A percentile compares a stretch with the other conserved stretches of the same genome.
phyloP scores from a whole-genome alignment of 2,113 vertebrate species.

The Casuarius casuarius region DNA sequence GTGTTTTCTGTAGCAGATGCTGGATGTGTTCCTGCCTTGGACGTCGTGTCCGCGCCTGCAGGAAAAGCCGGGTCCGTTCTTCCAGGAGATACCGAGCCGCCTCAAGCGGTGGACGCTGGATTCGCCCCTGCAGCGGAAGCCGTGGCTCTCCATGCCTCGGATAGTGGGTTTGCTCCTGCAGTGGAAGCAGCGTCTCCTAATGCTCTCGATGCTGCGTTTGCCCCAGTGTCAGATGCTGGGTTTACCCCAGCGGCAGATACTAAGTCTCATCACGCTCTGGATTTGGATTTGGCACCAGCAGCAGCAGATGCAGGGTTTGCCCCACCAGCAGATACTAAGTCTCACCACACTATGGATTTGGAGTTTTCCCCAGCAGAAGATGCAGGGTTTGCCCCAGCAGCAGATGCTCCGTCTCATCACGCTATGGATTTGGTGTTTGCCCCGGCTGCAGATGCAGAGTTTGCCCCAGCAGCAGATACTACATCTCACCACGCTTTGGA shows the following conservation, averaged over 20 bases:
- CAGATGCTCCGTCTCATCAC: too few relatives aligned
- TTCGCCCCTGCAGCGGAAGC: not conserved
- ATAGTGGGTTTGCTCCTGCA: not conserved
- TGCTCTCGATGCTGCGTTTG: rapidly evolving
- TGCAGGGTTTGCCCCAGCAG: too few relatives aligned
- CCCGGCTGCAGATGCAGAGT: too few relatives aligned
- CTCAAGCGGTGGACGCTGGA: not conserved
- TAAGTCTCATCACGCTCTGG: rapidly evolving
- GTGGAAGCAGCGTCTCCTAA: not conserved
- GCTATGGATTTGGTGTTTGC: not conserved
- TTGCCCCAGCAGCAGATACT: not conserved
- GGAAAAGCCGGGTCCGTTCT: not conserved
- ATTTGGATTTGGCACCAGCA: not conserved
- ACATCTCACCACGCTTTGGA: not conserved
- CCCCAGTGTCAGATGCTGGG: rapidly evolving
- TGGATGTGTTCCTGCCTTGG: not conserved
- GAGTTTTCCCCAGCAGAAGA: not conserved
- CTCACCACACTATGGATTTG: not conserved
- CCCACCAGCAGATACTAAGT: not conserved
- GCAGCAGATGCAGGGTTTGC: not conserved
- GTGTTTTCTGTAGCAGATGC: not conserved
- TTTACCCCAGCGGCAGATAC: not conserved
- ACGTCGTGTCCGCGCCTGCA: rapidly evolving
- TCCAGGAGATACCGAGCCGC: not conserved
- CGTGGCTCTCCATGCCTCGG: not conserved